These are phyloP conservation scores for Theocolax elegans DNA, from an alignment of 1,140 invertebrate species.

Conservation along the genomic window DNA sequence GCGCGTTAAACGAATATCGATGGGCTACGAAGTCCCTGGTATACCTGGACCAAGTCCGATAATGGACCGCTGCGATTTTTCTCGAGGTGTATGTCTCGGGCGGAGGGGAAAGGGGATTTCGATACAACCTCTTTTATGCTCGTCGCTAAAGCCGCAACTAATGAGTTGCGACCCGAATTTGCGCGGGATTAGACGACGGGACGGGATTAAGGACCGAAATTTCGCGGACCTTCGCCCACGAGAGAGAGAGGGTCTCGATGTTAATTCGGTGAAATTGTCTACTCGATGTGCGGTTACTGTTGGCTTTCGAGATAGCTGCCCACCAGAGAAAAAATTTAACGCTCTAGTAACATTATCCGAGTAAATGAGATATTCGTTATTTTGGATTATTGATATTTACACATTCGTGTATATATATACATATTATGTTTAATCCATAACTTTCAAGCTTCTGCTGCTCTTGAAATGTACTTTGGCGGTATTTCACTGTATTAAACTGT, in stretches of 20 bases:
- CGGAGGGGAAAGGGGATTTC: constrained; percentile 24
- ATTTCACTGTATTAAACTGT: not conserved
- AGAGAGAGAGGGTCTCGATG: not conserved
- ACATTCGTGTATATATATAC: not conserved
- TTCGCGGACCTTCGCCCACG: constrained; percentile 16
- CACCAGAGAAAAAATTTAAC: no score
- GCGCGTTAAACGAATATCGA: constrained; percentile 57
- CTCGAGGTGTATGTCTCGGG: constrained; percentile 34
- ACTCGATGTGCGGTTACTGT: no score
- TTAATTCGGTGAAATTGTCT: constrained; percentile 16
- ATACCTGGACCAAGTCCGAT: constrained; percentile 51
- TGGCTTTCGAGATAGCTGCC: not conserved
- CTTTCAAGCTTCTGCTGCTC: no score
- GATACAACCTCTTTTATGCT: constrained; percentile 42
- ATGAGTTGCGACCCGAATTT: constrained; percentile 51
- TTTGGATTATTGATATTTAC: not conserved
- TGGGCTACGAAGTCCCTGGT: constrained; percentile 49
- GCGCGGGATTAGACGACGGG: constrained; percentile 20
- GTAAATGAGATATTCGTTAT: no score
- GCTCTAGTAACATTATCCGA: no score
- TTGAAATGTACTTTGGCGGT: not conserved
- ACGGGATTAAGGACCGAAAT: constrained; percentile 16
- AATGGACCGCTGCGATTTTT: constrained; percentile 55
- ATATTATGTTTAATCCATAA: no score
- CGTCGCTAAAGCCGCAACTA: constrained; percentile 49